Percentiles rank a stretch among this genome's conserved stretches.
phyloP scores from a whole-genome alignment of 2,888 invertebrate species.

The Poecilus cupreus region DNA sequence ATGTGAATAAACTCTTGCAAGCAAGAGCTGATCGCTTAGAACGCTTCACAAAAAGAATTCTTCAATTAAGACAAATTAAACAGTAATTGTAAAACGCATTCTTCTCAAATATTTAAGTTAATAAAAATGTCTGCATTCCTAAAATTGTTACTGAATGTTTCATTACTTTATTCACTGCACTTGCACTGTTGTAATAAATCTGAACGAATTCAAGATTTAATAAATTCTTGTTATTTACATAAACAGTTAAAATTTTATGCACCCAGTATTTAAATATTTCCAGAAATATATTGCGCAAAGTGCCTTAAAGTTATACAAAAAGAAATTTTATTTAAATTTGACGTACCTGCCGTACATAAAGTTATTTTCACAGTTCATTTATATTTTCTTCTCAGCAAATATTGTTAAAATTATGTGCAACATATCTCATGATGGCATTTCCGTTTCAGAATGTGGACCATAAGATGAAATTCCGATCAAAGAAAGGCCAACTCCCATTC shows the following conservation, averaged over 20 bases:
- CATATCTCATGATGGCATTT: slow-evolving; percentile 55
- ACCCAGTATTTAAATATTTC: too few relatives aligned
- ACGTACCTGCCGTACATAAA: too few relatives aligned
- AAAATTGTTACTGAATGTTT: neutral
- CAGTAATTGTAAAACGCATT: slow-evolving; percentile 30
- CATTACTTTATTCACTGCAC: neutral
- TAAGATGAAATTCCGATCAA: slow-evolving; percentile 94
- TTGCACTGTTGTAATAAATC: neutral
- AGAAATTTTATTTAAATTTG: too few relatives aligned
- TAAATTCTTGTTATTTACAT: too few relatives aligned
- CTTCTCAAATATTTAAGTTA: slow-evolving; percentile 35
- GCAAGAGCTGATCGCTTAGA: neutral
- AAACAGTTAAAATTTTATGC: too few relatives aligned
- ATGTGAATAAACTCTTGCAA: neutral
- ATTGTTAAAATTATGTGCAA: too few relatives aligned
- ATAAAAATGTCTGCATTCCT: slow-evolving; percentile 48
- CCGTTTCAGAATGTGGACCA: slow-evolving; percentile 92
- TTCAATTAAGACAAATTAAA: slow-evolving; percentile 38
- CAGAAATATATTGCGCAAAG: too few relatives aligned
- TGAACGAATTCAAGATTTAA: too few relatives aligned
- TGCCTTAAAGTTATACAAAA: too few relatives aligned
- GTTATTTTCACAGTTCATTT: too few relatives aligned
- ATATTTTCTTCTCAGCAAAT: neutral
- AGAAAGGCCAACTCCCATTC: slow-evolving; percentile 96
- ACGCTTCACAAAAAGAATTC: neutral